Evolutionary conservation across 1,140 invertebrate genomes (phyloP), one percentile per base, ranked within the genome.

Genomic region (Yoshiicerus persimilis): DNA sequence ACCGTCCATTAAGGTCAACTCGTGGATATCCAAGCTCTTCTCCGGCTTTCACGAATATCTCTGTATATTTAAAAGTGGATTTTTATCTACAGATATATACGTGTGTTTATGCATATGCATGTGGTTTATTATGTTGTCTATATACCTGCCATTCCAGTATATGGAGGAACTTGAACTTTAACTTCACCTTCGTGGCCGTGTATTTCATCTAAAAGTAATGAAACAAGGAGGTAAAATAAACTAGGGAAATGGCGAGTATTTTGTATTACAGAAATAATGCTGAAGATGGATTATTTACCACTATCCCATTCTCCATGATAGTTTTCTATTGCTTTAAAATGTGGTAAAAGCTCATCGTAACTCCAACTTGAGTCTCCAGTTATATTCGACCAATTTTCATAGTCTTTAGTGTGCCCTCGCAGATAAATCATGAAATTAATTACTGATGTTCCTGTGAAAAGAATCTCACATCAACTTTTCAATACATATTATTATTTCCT

Each of bases 371-470:
- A 13, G n/a, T 89, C 88, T 41, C 88, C 88, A 1, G 88, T 89
- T 6, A 89, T 13, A n/a, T 87, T 87, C 6, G 88, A 77, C 80
- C 47, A 66, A 25, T 84, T 34, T 30, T 95, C 93, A 89, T 94
- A 95, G 91, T 95, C 94, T 75, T 88, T 91, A 5, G 92, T 92
- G 91, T 95, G 93, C 0, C 94, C 94, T 75, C 94, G 47, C 9
- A 94, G 92, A 89, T 95, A 95, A 10, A 94, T 93, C 93, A 95
- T 94, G 23, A 93, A 93, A 91, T 95, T 94, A 10, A 94, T 91
- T 4, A 93, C 93, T 6, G 93, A 94, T 32, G 93, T 94, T 13
- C 83, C 95, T 34, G 75, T 4, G 2, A 77, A 5, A 9, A 56
- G 16, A n/a, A 56, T 56, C n/a, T n/a, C n/a, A n/a, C n/a, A n/a